A percentile compares a stretch with the other conserved stretches of the same genome.
These are phyloP conservation scores for Callospermophilus lateralis DNA, from an alignment of 2,113 vertebrate species.

Conservation along the genomic window DNA sequence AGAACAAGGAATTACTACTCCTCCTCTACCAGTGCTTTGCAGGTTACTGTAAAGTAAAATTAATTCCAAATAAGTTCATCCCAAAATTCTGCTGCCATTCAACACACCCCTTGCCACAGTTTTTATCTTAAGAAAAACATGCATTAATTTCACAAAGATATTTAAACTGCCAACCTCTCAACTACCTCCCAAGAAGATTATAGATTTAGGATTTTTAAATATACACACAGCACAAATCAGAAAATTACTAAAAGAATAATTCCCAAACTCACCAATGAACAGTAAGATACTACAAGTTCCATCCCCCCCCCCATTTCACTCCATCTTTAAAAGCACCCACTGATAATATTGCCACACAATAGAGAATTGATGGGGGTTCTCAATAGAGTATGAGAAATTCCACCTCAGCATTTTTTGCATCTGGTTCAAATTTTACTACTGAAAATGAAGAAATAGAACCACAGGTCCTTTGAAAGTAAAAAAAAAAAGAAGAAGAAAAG, in stretches of 20 bases:
- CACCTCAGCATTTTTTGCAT: background rate
- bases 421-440: constrained; percentile 30
- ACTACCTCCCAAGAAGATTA: background rate
- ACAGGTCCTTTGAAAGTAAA: background rate
- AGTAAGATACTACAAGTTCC: background rate
- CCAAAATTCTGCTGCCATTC: background rate
- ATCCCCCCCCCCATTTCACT: no score
- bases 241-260: constrained; percentile 2
- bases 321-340: constrained; percentile 31
- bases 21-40: background rate
- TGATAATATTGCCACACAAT: background rate
- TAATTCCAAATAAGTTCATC: background rate
- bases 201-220: background rate
- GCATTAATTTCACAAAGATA: constrained; percentile 24
- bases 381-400: constrained; percentile 6
- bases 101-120: background rate
- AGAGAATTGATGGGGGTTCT: background rate
- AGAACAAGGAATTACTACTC: background rate
- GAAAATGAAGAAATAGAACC: constrained; percentile 56
- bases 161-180: background rate
- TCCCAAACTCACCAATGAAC: background rate
- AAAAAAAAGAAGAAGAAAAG: constrained; percentile 30
- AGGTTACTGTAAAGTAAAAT: background rate
- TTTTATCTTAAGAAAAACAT: background rate
- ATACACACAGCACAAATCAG: background rate